Base-by-base conservation (phyloP, 2,797 vertebrate species). In the Neomorphus geoffroyi region DNA sequence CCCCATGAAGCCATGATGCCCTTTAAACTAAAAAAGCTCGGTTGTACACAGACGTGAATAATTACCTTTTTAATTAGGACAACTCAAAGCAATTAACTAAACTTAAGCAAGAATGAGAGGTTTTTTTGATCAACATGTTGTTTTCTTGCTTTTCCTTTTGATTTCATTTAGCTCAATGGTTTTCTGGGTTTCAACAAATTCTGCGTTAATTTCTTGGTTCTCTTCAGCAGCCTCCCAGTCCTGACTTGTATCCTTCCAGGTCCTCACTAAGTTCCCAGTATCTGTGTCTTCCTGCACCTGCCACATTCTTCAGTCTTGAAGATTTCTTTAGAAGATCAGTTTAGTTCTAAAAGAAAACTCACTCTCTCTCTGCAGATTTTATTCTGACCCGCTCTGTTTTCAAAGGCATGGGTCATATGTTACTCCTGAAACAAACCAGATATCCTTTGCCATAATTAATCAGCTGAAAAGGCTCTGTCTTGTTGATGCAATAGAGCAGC, bases 1-100 rank as follows among this genome's bases (percentile, higher is more conserved):
- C n/a, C 22, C 39, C 56, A 60, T 71, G 69, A 94, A 95, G 88
- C 27, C n/a, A 77, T 10, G 11, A 27, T 86, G 69, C 35, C 69
- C 65, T 91, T 89, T 86, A 86, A 88, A 66, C n/a, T 86, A 17
- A 80, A 51, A 77, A 85, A 66, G 4, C 27, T 58, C 56, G 7
- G 51, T 30, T 81, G 65, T 72, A 32, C 43, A 61, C 26, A 45
- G 37, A 9, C 13, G 77, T n/a, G 57, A 77, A 80, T 77, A 91
- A 94, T 90, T 77, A 48, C 43, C 37, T 62, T 94, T 85, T 51
- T 90, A 90, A 90, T 88, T 77, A 90, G 60, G 46, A 61, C 23
- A 23, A 37, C 73, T 88, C 33, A 80, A 92, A 86, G 57, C 54
- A 88, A 57, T 92, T 86, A 84, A 18, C 6, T 78, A 58, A 86